These are phyloP conservation scores for Phainopepla nitens DNA, from an alignment of 2,113 vertebrate genomes.

Conservation along the genomic window DNA sequence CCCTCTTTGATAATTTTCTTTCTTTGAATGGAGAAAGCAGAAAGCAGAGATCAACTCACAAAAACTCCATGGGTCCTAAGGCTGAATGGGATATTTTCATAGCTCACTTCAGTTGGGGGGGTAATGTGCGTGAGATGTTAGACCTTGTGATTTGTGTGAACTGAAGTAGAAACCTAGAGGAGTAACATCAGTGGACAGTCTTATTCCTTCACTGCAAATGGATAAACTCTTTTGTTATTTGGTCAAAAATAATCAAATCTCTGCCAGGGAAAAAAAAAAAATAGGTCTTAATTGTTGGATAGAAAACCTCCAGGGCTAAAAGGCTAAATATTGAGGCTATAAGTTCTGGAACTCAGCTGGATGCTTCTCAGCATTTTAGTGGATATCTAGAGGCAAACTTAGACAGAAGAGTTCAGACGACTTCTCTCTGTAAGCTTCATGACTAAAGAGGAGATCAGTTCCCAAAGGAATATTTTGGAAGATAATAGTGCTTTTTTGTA, in stretches of 20 bases:
- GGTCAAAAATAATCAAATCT: not conserved
- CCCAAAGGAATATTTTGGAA: not conserved
- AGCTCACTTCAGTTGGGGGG: not conserved
- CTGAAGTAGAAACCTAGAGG: not conserved
- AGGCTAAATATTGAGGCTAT: fast-evolving
- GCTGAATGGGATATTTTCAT: not conserved
- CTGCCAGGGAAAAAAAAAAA: not conserved
- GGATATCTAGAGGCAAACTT: not conserved
- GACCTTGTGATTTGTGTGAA: not conserved
- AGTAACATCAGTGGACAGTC: not conserved
- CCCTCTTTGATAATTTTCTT: not conserved
- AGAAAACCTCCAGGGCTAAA: not conserved
- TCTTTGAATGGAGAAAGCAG: not conserved
- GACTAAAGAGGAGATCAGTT: not conserved
- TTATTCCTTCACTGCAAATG: not conserved
- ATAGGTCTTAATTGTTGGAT: not conserved
- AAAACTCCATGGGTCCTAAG: not conserved
- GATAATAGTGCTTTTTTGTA: not conserved
- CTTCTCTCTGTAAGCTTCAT: not conserved
- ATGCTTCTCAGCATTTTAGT: not conserved
- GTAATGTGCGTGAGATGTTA: not conserved
- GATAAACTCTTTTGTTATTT: not conserved
- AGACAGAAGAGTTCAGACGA: not conserved
- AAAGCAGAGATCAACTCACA: not conserved
- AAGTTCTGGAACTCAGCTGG: not conserved